Base-by-base conservation (phyloP, 1,140 invertebrate genomes). In the Drosophila arizonae region DNA sequence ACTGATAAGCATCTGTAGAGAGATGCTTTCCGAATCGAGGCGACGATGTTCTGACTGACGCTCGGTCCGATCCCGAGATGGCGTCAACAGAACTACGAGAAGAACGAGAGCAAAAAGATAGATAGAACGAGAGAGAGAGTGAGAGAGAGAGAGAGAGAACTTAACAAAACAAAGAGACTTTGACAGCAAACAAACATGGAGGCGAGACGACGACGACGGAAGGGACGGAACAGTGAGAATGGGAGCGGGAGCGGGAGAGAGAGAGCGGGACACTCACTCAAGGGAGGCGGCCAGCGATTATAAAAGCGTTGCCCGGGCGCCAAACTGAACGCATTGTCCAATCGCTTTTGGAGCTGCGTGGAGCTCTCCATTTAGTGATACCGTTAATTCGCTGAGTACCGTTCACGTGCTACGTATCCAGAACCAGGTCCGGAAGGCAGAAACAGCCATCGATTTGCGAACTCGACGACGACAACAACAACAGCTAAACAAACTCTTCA, bases 291-390 rank as follows among this genome's bases (percentile, higher is more conserved):
- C 50, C 58, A 39, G 68, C 54, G 79, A 70, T 69, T 88, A 88
- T 88, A 88, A 88, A 88, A 80, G 72, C 71, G 64, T 48, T 71
- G 63, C 51, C 74, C 57, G 74, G 61, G 67, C 57, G 74, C 62
- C 68, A 76, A 65, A 75, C 68, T 79, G 85, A 88, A 85, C 84
- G 84, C 84, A 88, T 84, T 88, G 85, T 88, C 85, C 84, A 80
- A 80, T 82, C 79, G 84, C 85, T 84, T 76, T 88, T 89, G 85
- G 84, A 88, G 84, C 84, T 79, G 84, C 85, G 80, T 84, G 77
- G 80, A 88, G 84, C 84, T 88, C 85, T 89, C 84, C 85, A 87
- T 84, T 51, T 76, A 84, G 85, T 89, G 76, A 64, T 62, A 76
- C 48, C 48, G 65, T 68, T 75, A 51, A 76, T 33, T 26, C 72